Evolutionary conservation across 2,113 vertebrate genomes (phyloP), one percentile per base, ranked within the genome.

Genomic region (Spilogale gracilis): DNA sequence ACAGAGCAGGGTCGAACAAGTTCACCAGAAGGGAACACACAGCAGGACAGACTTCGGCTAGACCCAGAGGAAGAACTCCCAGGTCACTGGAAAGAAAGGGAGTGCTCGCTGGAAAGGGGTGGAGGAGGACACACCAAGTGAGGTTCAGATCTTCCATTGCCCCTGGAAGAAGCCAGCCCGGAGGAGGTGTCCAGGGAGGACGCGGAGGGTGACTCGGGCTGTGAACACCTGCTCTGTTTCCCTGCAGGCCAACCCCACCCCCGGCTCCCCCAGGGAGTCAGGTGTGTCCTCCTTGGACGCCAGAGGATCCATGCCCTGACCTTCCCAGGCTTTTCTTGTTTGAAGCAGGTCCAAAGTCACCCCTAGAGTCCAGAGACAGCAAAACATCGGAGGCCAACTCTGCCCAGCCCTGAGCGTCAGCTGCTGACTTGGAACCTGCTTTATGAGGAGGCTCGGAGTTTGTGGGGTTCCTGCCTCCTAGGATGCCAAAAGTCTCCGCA

Each of bases 51-150:
- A 91, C n/a, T 84, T 3, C 71, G 78, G 94, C 79, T 89, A 91
- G 92, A 96, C 91, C 65, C 48, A 50, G 84, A 95, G 87, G 67
- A 96, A 97, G 94, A 89, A 85, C 87, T 83, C 87, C 61, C 92
- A 48, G 2, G 50, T 50, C 56, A 76, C 0, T 50, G 78, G 93
- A 60, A 88, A 43, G 69, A 45, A 43, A 96, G 58, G 54, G 52
- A 16, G 14, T 56, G 54, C 32, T 30, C 23, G 3, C 61, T 67
- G 45, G 58, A 9, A 71, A 38, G 25, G 63, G 4, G 43, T 20
- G 74, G 50, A 65, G 23, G 43, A 6, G 20, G 38, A 4, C 21
- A 10, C 30, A 14, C n/a, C 45, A 52, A 61, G 10, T 27, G 45
- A 95, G 65, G 61, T n/a, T 25, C n/a, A 6, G 83, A 43, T 78